Evolutionary conservation across 2,113 vertebrate genomes (phyloP).

Genomic region (Malurus melanocephalus): DNA sequence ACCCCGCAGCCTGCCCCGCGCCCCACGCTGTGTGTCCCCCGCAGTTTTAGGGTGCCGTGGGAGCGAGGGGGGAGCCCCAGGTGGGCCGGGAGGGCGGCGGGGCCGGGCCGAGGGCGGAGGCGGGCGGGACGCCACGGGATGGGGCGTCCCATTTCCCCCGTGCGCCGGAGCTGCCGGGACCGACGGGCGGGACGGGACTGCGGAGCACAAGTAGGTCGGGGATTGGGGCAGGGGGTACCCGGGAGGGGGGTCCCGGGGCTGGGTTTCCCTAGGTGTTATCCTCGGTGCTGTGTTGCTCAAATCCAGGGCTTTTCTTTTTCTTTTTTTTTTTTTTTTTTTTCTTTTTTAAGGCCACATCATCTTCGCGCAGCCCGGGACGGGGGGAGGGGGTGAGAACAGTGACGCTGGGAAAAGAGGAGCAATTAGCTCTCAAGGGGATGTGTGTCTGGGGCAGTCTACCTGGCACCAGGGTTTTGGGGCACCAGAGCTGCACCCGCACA

Average conservation of each 20-base stretch:
- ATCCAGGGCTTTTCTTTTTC: neutral
- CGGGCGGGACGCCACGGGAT: neutral
- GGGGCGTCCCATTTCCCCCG: neutral
- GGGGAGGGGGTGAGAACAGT: neutral
- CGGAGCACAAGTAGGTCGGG: neutral
- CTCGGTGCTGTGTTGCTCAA: neutral
- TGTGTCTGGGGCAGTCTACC: neutral
- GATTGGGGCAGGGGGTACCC: no score
- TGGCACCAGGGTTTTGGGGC: accelerated
- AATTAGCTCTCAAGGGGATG: accelerated
- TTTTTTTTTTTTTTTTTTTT: no score
- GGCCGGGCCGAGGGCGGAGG: neutral
- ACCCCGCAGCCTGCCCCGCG: neutral
- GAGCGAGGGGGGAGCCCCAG: neutral
- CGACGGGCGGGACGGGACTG: neutral
- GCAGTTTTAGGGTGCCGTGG: accelerated
- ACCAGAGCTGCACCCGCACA: accelerated
- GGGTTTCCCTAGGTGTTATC: neutral
- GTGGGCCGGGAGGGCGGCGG: neutral
- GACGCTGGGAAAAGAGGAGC: neutral
- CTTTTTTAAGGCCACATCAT: neutral
- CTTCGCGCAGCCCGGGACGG: neutral
- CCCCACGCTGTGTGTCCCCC: accelerated
- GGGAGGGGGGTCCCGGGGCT: neutral
- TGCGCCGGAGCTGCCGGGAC: neutral